Conservation (phyloP, 2,113 vertebrate species). For the Hemiprocne comata region DNA sequence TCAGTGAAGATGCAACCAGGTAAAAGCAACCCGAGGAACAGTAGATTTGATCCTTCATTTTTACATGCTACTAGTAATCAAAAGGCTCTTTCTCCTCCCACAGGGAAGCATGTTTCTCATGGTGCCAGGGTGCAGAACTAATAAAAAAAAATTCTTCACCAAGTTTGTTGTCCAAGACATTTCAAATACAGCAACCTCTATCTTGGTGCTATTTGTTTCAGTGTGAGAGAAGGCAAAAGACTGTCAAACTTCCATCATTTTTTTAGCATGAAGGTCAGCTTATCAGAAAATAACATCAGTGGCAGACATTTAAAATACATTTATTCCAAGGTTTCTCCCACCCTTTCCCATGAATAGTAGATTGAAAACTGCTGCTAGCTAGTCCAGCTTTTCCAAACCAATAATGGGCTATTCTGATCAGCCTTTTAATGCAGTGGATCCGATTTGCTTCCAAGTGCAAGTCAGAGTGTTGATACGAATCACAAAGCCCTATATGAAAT, state of each 20-base stretch:
- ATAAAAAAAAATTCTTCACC: constrained; percentile 39
- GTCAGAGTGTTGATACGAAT: background rate
- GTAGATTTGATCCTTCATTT: background rate
- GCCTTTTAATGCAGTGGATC: background rate
- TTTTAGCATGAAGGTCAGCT: constrained; percentile 65
- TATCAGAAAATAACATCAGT: constrained; percentile 78
- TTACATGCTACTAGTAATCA: background rate
- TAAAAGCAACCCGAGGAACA: background rate
- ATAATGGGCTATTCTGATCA: background rate
- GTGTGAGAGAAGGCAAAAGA: constrained; percentile 39
- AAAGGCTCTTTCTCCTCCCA: background rate
- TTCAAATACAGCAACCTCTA: constrained; percentile 39
- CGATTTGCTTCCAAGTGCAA: background rate
- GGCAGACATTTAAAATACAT: constrained; percentile 71
- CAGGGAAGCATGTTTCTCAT: background rate
- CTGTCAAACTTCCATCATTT: constrained; percentile 65
- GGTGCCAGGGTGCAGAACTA: background rate
- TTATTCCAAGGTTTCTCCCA: constrained; percentile 71
- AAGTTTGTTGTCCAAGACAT: constrained; percentile 54
- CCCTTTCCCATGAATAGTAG: constrained; percentile 53
- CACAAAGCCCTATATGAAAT: background rate
- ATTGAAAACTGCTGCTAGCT: constrained; percentile 58
- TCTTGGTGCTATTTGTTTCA: constrained; percentile 43
- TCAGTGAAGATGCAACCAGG: background rate
- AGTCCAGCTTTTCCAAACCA: constrained; percentile 14